Base-by-base conservation (phyloP, 1,140 invertebrate genomes). In the Colletes gigas region DNA sequence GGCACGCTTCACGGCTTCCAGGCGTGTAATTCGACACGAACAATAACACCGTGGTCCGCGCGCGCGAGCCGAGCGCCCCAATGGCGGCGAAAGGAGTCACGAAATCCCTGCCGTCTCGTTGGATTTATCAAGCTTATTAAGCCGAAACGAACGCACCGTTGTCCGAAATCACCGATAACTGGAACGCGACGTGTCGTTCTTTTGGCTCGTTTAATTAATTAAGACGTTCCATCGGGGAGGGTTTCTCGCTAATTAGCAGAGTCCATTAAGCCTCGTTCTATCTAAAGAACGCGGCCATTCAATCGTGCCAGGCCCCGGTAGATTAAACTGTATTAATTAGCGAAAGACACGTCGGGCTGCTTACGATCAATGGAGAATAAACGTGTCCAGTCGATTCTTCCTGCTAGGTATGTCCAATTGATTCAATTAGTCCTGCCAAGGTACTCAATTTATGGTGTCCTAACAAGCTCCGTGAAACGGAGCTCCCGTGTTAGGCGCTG, bases 121-220 rank as follows among this genome's bases (percentile, higher is more conserved):
- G 44, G n/a, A 50, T 67, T 50, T 21, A 67, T 50, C 44, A 67
- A 10, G 65, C 65, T 44, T 17, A 50, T 50, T 21, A 50, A 50
- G n/a, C n/a, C 7, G 44, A 50, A 21, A 52, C 44, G 41, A 17
- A 17, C 54, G 63, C 52, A 68, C 52, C 72, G 74, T 76, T 68
- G 73, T 19, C 74, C n/a, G 41, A 77, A 77, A 60, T 68, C 41
- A 55, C 12, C 65, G 55, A 77, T 50, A 62, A 70, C 44, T 30
- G 8, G 30, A 14, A 72, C 52, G n/a, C 44, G 68, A 19, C 44
- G 8, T 10, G 21, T 60, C 21, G 15, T 77, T 60, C 41, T 69
- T 67, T 69, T 10, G 19, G 21, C 50, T 52, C 62, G 30, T 66
- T 75, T 15, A 67, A 66, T 68, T 76, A 68, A 76, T 76, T 59